phyloP scores from a whole-genome alignment of 2,888 invertebrate species.

The Caenorhabditis panamensis region DNA sequence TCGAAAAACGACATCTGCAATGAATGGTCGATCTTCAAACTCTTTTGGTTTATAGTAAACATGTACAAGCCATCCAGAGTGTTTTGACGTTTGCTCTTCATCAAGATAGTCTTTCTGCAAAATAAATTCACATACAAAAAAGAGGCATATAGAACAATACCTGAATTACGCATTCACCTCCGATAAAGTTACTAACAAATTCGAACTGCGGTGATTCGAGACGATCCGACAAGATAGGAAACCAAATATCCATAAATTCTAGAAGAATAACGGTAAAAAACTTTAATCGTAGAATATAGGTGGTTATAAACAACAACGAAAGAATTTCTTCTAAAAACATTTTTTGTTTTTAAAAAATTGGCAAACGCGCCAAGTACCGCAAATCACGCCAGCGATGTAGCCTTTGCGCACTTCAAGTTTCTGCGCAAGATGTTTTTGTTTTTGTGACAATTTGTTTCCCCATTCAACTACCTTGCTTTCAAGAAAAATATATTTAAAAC shows the following conservation, averaged over 20 bases:
- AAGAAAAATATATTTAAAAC: too few relatives aligned
- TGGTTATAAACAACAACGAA: too few relatives aligned
- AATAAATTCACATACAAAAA: background rate
- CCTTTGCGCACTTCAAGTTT: constrained; percentile 9
- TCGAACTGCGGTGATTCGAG: constrained; percentile 52
- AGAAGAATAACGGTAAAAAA: constrained; percentile 7
- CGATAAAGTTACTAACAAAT: constrained; percentile 39
- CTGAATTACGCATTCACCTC: constrained; percentile 55
- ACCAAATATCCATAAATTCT: constrained; percentile 54
- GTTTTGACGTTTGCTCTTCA: constrained; percentile 12
- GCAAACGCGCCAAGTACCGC: constrained; percentile 38
- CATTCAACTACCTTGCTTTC: too few relatives aligned
- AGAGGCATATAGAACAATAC: constrained; percentile 19
- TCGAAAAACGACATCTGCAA: constrained; percentile 49
- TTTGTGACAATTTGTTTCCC: constrained; percentile 2
- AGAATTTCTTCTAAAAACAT: too few relatives aligned
- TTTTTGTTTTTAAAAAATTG: constrained; percentile 22
- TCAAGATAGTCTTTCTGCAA: constrained; percentile 58
- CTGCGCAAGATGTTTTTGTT: background rate
- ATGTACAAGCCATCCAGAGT: constrained; percentile 56
- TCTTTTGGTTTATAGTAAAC: constrained; percentile 47
- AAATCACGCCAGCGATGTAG: background rate
- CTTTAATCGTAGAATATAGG: too few relatives aligned
- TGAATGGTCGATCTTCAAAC: constrained; percentile 54
- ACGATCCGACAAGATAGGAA: constrained; percentile 23